Percentiles rank a stretch among this genome's conserved stretches.
phyloP scores from a whole-genome alignment of 1,140 invertebrate genomes.

The Ylistrum balloti region DNA sequence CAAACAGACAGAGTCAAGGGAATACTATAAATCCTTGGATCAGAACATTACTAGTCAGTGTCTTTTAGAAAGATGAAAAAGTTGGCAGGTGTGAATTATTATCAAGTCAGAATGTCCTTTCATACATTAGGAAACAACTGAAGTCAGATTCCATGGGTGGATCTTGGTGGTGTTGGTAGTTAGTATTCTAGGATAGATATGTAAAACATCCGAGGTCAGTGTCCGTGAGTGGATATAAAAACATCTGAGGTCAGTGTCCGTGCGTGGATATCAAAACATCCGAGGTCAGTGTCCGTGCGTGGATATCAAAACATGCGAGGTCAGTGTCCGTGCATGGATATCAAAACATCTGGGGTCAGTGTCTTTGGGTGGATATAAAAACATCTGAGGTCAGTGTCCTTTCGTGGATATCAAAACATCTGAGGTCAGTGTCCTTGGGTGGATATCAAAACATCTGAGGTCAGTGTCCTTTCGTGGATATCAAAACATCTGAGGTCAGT shows the following conservation, averaged over 20 bases:
- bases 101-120: too few species aligned
- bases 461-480: not conserved
- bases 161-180: too few species aligned
- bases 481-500: not conserved
- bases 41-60: too few species aligned
- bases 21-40: too few species aligned
- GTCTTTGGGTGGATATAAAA: not conserved
- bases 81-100: too few species aligned
- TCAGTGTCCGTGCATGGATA: not conserved
- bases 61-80: not conserved
- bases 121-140: too few species aligned
- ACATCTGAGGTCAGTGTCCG: not conserved
- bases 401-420: not conserved
- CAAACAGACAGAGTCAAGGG: not conserved
- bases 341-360: not conserved
- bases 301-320: not conserved
- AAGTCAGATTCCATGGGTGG: too few species aligned
- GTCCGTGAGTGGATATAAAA: not conserved
- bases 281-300: not conserved
- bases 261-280: not conserved
- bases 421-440: not conserved
- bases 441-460: not conserved
- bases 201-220: not conserved
- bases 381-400: not conserved
- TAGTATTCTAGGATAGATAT: not conserved